These are phyloP conservation scores for Lepus timidus DNA, from an alignment of 2,113 vertebrate species.

Conservation along the genomic window DNA sequence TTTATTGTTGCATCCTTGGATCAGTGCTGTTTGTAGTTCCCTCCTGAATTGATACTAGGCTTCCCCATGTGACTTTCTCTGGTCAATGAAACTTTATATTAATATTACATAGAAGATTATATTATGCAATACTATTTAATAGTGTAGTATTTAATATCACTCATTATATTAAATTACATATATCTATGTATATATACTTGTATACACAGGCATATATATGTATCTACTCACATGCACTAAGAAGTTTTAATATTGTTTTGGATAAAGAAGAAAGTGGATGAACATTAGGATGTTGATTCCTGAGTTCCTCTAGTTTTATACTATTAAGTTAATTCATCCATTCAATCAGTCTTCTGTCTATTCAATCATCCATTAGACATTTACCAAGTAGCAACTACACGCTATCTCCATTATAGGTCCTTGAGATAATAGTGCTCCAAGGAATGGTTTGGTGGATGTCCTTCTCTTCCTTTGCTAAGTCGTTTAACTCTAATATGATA, in stretches of 20 bases:
- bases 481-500: neutral
- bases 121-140: neutral
- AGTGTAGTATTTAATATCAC: neutral
- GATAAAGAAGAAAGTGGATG: neutral
- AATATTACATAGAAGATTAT: neutral
- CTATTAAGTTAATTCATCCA: neutral
- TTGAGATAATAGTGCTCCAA: neutral
- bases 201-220: no score
- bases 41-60: neutral
- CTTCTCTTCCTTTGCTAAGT: neutral
- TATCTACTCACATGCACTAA: neutral
- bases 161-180: neutral
- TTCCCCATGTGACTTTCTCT: neutral
- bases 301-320: neutral
- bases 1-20: neutral
- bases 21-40: neutral
- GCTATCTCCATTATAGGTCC: neutral
- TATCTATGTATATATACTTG: rapidly evolving
- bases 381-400: neutral
- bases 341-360: neutral
- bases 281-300: slow-evolving; percentile 4
- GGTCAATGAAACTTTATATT: neutral
- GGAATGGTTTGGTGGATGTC: neutral
- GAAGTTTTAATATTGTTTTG: neutral
- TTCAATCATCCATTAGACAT: neutral